Evolutionary conservation across 1,140 invertebrate genomes (phyloP).

Genomic region (Heliconius hermathena): DNA sequence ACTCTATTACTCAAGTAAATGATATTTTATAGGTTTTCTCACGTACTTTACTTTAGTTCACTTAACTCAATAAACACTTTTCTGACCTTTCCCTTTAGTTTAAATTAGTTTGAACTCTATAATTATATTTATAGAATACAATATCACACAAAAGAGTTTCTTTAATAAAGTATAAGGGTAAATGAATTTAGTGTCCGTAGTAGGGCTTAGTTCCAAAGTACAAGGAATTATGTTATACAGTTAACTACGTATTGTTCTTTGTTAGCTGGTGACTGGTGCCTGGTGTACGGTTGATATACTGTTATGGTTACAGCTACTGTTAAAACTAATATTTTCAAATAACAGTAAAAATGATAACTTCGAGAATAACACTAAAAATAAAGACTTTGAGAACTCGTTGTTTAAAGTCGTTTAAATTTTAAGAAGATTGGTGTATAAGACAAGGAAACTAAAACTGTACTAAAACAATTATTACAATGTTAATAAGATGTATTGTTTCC

Average conservation of each 20-base stretch:
- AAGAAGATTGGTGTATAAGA: too few relatives aligned
- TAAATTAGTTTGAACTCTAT: not conserved
- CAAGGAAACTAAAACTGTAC: too few relatives aligned
- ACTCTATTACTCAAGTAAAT: not conserved
- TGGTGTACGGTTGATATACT: too few relatives aligned
- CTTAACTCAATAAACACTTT: constrained; percentile 19
- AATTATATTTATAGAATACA: not conserved
- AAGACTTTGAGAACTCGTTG: too few relatives aligned
- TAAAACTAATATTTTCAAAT: too few relatives aligned
- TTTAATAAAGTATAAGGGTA: constrained; percentile 16
- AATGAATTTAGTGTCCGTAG: constrained; percentile 19
- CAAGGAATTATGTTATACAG: constrained; percentile 17
- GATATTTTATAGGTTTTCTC: constrained; percentile 7
- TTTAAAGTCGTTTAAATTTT: too few relatives aligned
- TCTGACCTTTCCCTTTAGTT: not conserved
- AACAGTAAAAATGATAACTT: too few relatives aligned
- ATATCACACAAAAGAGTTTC: not conserved
- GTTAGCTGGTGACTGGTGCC: not conserved
- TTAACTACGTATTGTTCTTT: not conserved
- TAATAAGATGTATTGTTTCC: too few relatives aligned
- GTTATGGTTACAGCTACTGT: too few relatives aligned
- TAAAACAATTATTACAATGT: too few relatives aligned
- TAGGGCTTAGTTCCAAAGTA: constrained; percentile 24
- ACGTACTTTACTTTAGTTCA: constrained; percentile 9
- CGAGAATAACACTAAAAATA: too few relatives aligned